These are phyloP conservation scores for Dendroctonus ponderosae DNA, from an alignment of 1,140 invertebrate genomes.

Conservation along the genomic window DNA sequence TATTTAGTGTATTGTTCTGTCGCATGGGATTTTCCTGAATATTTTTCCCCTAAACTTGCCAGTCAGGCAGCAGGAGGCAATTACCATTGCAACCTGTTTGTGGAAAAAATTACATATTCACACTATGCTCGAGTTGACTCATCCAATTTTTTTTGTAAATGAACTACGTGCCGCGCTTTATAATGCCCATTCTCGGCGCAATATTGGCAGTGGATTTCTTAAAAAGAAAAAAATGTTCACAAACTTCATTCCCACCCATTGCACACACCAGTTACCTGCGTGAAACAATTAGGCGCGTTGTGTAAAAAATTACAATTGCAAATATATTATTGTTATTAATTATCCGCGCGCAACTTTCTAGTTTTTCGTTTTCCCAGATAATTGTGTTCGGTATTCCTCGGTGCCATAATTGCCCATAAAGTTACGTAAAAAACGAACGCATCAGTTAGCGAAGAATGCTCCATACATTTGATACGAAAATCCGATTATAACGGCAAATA, in stretches of 20 bases:
- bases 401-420: not conserved
- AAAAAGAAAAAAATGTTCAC: constrained; percentile 4
- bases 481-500: not conserved
- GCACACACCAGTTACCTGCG: constrained; percentile 5
- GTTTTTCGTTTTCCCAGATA: constrained; percentile 20
- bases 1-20: too few relatives aligned
- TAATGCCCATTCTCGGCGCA: constrained; percentile 8
- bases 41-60: too few relatives aligned
- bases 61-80: not conserved
- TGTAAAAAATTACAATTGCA: constrained; percentile 26
- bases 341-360: constrained; percentile 13
- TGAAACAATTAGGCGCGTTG: constrained; percentile 18
- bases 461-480: constrained; percentile 7
- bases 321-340: constrained; percentile 21
- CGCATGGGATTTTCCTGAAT: too few relatives aligned
- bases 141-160: constrained; percentile 20
- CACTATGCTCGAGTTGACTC: constrained; percentile 6
- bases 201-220: constrained; percentile 11
- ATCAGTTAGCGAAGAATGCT: too few relatives aligned
- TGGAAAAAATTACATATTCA: constrained; percentile 18
- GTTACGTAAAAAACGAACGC: too few relatives aligned
- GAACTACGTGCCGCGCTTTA: constrained; percentile 16
- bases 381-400: constrained; percentile 19
- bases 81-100: not conserved
- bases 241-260: constrained; percentile 11